Evolutionary conservation across 2,797 vertebrate genomes (phyloP), one percentile per base, ranked within the genome.

Genomic region (Echeneis naucrates): DNA sequence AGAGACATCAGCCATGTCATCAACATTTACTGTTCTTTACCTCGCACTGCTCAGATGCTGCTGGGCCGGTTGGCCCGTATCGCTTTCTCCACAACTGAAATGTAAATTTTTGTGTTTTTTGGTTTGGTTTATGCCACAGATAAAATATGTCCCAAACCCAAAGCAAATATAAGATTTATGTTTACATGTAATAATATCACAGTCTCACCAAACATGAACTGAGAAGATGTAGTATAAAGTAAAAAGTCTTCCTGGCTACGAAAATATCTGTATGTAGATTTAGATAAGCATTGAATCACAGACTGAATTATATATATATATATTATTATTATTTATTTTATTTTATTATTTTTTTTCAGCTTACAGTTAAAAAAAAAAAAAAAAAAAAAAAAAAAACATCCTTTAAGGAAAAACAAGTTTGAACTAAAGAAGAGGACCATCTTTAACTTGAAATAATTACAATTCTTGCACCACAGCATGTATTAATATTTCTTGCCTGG

Each of bases 1-100:
- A 19, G 17, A 52, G 32, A 45, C 33, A 63, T 66, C 47, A 59
- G 30, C 38, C 71, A 8, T 66, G 3, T 47, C 55, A 67, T 67
- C 32, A 24, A 21, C 23, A 57, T 38, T 66, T 21, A 35, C 51
- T 37, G 47, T 50, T 23, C 42, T 40, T 77, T 14, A 40, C 65
- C 42, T 55, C n/a, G 3, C 13, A 24, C 10, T 23, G 7, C 7
- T 26, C 42, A 38, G 14, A 65, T 67, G 69, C 53, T 57, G 35
- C 45, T 53, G 32, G 38, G 64, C 21, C 23, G 50, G 53, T 68
- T 78, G n/a, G 11, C n/a, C 33, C 14, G 8, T 52, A 9, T 56
- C 54, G 26, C 73, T 19, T 33, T 14, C 44, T 26, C 21, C 27
- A 8, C 44, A n/a, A 38, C 11, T 3, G 10, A 37, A 5, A 50